Evolutionary conservation across 2,888 invertebrate genomes (phyloP), one percentile per base, ranked within the genome.

Genomic region (Acanthoscelides obtectus): DNA sequence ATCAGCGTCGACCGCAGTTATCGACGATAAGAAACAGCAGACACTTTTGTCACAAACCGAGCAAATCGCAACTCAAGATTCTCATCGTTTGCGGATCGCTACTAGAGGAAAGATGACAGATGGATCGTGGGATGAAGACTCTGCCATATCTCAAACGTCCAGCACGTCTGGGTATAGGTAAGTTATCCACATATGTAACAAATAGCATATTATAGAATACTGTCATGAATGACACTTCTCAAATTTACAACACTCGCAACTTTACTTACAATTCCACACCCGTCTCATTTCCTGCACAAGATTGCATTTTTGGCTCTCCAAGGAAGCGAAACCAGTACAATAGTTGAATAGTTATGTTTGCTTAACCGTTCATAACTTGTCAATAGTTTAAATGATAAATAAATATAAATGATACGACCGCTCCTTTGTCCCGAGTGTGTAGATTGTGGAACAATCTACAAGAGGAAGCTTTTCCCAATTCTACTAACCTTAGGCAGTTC

Each of bases 41-140:
- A 3, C 25, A 25, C 25, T 12, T 22, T n/a, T 69, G 27, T 19
- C 72, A 67, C 66, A 74, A 72, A 66, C 66, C 21, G 20, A 71
- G 68, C 72, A 64, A 2, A 74, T 74, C 6, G 70, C 74, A 20
- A 64, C 73, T 45, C 45, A 72, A 1, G 85, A 85, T 75, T 83
- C 82, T 5, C 85, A 85, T 73, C 78, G 82, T 21, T 73, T 86
- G 64, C 76, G 86, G 22, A 85, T 86, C 22, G 81, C 84, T 0
- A 82, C 81, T 22, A 80, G 85, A 69, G 80, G 78, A 22, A 82
- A 82, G 77, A 76, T 78, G 17, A 88, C 91, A 0, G 94, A 94
- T 84, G 90, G 93, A 2, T 93, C 93, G 0, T 94, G 93, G 90
- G 94, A 94, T 84, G 94, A 94, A 82, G 92, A 93, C 83, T 90